phyloP scores from a whole-genome alignment of 2,113 vertebrate genomes.

The Strigops habroptila region DNA sequence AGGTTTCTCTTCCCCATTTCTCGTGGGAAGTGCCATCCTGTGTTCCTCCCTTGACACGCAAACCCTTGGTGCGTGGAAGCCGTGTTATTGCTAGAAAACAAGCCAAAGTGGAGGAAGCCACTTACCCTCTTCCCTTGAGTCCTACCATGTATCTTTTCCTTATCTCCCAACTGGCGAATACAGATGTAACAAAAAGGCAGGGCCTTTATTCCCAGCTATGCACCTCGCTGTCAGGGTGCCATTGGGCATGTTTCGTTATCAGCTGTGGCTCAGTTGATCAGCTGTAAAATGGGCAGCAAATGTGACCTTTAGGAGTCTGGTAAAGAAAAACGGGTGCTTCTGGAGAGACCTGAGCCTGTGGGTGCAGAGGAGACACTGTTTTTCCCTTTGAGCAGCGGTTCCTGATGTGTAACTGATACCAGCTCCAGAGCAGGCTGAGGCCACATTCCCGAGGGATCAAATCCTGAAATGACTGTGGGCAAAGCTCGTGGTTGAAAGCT shows the following conservation, averaged over 20 bases:
- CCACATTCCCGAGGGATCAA: background rate
- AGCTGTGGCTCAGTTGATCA: background rate
- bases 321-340: background rate
- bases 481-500: background rate
- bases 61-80: background rate
- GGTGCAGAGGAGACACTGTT: background rate
- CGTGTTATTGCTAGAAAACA: background rate
- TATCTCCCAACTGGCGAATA: background rate
- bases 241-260: background rate
- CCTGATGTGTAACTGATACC: rapidly evolving
- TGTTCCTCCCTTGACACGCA: rapidly evolving
- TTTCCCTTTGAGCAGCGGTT: background rate
- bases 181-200: background rate
- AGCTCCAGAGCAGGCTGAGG: background rate
- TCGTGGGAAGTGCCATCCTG: background rate
- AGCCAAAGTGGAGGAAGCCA: background rate
- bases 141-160: background rate
- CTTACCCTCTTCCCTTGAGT: background rate
- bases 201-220: background rate
- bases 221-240: background rate
- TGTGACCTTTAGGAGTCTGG: background rate
- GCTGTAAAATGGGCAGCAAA: background rate
- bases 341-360: background rate
- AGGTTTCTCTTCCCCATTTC: conserved; percentile 29
- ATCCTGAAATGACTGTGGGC: background rate